A percentile compares a stretch with the other conserved stretches of the same genome.
Conservation (phyloP, 2,888 invertebrate genomes). For the Camptogramma bilineatum region DNA sequence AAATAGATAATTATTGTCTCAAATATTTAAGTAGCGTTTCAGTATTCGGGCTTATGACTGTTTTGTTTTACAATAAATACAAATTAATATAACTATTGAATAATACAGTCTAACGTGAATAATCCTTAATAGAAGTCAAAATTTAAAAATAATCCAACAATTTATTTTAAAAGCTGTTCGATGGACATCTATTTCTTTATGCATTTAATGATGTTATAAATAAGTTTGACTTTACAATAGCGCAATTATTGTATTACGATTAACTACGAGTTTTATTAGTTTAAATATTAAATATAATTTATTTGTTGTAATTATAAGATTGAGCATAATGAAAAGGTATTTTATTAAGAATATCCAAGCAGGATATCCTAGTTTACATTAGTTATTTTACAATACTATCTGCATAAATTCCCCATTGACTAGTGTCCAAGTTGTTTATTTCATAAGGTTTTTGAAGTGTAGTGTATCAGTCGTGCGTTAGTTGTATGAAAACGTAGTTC, state of each 20-base stretch:
- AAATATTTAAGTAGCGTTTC: too few relatives aligned
- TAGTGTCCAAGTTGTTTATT: too few relatives aligned
- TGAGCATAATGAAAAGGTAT: constrained; percentile 47
- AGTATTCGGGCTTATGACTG: too few relatives aligned
- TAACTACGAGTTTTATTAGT: constrained; percentile 34
- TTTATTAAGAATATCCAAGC: constrained; percentile 41
- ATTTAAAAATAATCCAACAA: constrained; percentile 5
- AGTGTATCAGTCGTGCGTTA: too few relatives aligned
- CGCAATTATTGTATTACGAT: constrained; percentile 44
- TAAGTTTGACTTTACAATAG: constrained; percentile 40
- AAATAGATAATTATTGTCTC: too few relatives aligned
- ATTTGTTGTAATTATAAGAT: constrained; percentile 55
- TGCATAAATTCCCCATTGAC: too few relatives aligned
- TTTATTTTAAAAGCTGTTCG: constrained; percentile 6
- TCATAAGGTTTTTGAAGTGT: too few relatives aligned
- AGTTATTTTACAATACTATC: too few relatives aligned
- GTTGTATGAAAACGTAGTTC: too few relatives aligned
- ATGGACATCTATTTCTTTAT: constrained; percentile 17
- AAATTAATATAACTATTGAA: neutral
- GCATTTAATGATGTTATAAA: constrained; percentile 35
- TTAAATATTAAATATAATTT: constrained; percentile 49
- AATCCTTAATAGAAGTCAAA: neutral
- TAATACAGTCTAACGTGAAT: constrained; percentile 6
- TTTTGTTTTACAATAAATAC: neutral
- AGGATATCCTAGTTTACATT: too few relatives aligned